These are phyloP conservation scores for Brevimyrus niger DNA, from an alignment of 2,113 vertebrate genomes.

Conservation along the genomic window DNA sequence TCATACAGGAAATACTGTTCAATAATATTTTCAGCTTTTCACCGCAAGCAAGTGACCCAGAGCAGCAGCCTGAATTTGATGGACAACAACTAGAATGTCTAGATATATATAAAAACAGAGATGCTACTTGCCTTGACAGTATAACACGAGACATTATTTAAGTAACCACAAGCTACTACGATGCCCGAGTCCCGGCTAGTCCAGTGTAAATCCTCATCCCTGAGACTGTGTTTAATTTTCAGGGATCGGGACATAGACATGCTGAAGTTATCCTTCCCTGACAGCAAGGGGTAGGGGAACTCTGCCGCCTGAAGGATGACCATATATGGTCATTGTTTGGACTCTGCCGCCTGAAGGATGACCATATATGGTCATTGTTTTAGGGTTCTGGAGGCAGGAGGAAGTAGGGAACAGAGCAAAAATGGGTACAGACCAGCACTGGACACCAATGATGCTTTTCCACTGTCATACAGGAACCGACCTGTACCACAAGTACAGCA, in stretches of 20 bases:
- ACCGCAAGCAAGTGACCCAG: neutral
- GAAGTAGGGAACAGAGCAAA: neutral
- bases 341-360: conserved; percentile 1
- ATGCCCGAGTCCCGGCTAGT: neutral
- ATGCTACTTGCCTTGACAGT: neutral
- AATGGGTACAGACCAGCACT: neutral
- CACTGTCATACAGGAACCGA: neutral
- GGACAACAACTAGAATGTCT: neutral
- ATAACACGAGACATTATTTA: neutral
- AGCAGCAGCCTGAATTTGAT: neutral
- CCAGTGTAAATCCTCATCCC: neutral
- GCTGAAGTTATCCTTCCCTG: neutral
- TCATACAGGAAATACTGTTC: neutral
- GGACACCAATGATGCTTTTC: neutral
- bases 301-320: conserved; percentile 5
- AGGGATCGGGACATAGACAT: neutral
- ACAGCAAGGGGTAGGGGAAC: too few species aligned
- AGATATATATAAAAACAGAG: neutral
- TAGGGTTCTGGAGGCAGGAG: neutral
- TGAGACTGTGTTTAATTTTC: neutral
- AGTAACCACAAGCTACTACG: neutral
- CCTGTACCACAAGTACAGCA: neutral
- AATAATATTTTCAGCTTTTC: neutral
- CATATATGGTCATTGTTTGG: conserved; percentile 22
- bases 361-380: conserved; percentile 22